phyloP scores from a whole-genome alignment of 2,888 invertebrate species.

The Mellilla xanthometata region DNA sequence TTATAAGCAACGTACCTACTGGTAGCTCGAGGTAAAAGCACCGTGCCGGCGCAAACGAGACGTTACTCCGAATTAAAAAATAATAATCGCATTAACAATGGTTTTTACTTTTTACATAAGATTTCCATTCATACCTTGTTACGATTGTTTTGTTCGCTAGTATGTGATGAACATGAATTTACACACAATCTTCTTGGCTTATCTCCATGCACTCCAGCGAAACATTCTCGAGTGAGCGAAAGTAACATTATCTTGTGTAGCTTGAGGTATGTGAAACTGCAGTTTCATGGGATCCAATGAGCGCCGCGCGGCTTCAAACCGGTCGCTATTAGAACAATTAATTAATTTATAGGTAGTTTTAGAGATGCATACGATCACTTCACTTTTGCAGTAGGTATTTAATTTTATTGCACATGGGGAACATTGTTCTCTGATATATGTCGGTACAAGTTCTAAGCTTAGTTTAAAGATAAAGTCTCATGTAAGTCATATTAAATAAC shows the following conservation, averaged over 20 bases:
- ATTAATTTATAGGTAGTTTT: too few relatives aligned
- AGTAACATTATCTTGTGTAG: constrained; percentile 56
- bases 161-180: constrained; percentile 12
- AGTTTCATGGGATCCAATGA: constrained; percentile 56
- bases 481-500: too few relatives aligned
- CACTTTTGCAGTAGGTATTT: too few relatives aligned
- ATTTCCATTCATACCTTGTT: constrained; percentile 16
- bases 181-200: constrained; percentile 5
- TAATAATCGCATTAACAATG: constrained; percentile 17
- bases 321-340: too few relatives aligned
- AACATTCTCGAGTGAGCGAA: constrained; percentile 50
- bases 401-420: too few relatives aligned
- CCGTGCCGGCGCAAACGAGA: not conserved
- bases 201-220: not conserved
- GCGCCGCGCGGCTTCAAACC: constrained; percentile 1
- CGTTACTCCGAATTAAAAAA: constrained; percentile 5
- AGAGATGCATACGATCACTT: too few relatives aligned
- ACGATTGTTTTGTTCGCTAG: constrained; percentile 16
- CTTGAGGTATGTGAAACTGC: constrained; percentile 54
- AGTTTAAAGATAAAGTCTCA: too few relatives aligned
- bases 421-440: too few relatives aligned
- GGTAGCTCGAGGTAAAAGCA: constrained; percentile 14
- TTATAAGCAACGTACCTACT: constrained; percentile 17
- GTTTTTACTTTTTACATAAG: constrained; percentile 19
- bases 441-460: too few relatives aligned